A percentile compares a stretch with the other conserved stretches of the same genome.
phyloP scores from a whole-genome alignment of 1,140 invertebrate genomes.

The Aphelenchoides fujianensis region DNA sequence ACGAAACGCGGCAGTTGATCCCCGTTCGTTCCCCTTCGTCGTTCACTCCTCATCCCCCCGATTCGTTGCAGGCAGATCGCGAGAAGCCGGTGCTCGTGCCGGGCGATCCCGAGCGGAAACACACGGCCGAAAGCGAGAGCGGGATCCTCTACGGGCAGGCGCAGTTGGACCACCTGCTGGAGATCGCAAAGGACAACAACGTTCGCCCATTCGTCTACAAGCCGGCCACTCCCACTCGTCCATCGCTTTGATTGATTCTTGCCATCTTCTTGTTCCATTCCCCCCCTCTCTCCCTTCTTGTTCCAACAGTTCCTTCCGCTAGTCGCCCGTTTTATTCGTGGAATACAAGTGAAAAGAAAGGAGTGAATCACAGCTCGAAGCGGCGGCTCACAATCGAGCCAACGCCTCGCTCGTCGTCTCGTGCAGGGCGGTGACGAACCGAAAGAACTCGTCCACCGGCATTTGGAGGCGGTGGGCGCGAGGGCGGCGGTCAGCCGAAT shows the following conservation, averaged over 20 bases:
- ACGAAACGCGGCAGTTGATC: conserved; percentile 63
- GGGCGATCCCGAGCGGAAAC: conserved; percentile 77
- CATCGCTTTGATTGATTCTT: neutral
- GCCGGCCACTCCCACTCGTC: neutral
- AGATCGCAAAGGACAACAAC: conserved; percentile 1
- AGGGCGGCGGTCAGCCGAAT: neutral
- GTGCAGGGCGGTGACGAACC: neutral
- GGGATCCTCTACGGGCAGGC: conserved; percentile 72
- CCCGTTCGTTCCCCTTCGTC: too few relatives aligned
- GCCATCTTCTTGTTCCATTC: neutral
- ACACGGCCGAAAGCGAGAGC: conserved; percentile 72
- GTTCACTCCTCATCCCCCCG: neutral
- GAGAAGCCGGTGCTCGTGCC: conserved; percentile 73
- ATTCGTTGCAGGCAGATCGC: conserved; percentile 68
- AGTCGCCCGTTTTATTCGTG: too few relatives aligned
- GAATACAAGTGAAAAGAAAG: too few relatives aligned
- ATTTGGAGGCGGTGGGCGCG: neutral
- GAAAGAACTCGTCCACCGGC: conserved; percentile 10
- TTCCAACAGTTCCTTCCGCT: too few relatives aligned
- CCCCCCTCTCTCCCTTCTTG: too few relatives aligned
- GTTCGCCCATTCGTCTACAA: neutral
- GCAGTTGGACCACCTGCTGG: conserved; percentile 35
- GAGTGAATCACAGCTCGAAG: too few relatives aligned
- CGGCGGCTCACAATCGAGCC: neutral
- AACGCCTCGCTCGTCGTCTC: neutral